These are phyloP conservation scores for Pseudochirops cupreus DNA, from an alignment of 2,797 vertebrate species.

Conservation along the genomic window DNA sequence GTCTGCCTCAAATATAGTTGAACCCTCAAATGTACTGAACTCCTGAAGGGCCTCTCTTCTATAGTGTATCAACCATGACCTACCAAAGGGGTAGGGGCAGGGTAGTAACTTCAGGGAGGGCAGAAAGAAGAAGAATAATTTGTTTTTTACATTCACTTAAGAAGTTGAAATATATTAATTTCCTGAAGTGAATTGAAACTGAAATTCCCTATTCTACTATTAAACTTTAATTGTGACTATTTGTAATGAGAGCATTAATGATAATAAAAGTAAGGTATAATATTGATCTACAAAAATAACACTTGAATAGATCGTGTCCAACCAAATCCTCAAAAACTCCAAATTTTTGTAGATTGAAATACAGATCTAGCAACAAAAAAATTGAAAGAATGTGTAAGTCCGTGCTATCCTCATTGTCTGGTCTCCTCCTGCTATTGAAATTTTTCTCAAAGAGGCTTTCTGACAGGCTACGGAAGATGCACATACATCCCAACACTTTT, in stretches of 20 bases:
- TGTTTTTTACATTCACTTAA: neutral
- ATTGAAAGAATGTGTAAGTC: neutral
- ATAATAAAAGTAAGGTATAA: neutral
- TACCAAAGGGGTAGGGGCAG: neutral
- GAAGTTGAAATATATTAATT: neutral
- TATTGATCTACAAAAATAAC: neutral
- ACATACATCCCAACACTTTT: neutral
- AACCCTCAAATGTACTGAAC: neutral
- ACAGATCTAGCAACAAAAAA: neutral
- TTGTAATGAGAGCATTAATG: neutral
- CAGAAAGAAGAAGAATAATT: conserved; percentile 2
- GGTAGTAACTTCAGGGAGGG: neutral
- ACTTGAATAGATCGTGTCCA: neutral
- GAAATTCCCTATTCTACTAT: neutral
- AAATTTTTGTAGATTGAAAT: neutral
- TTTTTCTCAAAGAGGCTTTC: neutral
- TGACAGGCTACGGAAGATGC: neutral
- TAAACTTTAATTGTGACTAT: neutral
- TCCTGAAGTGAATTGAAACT: neutral
- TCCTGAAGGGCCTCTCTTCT: neutral
- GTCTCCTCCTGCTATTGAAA: neutral
- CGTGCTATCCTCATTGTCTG: neutral
- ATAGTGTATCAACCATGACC: neutral
- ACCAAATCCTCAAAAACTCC: neutral
- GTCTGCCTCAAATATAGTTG: neutral